phyloP scores from a whole-genome alignment of 2,113 vertebrate species.

The Dromaius novaehollandiae region DNA sequence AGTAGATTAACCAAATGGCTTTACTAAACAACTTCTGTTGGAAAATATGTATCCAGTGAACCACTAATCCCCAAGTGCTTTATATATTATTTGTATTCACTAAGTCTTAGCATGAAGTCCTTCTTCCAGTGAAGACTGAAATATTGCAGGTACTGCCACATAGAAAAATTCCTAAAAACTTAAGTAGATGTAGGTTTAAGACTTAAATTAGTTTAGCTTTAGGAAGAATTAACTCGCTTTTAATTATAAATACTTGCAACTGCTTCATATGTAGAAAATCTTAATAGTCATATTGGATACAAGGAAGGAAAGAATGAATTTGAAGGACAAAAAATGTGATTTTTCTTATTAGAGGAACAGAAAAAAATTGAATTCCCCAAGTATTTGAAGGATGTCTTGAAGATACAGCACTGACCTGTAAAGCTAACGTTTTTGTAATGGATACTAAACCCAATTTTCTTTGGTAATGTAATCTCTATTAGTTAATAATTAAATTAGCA shows the following conservation, averaged over 20 bases:
- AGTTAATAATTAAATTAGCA: background rate
- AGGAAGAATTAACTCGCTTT: background rate
- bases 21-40: background rate
- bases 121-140: background rate
- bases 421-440: background rate
- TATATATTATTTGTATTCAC: background rate
- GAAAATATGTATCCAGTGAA: background rate
- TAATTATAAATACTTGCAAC: background rate
- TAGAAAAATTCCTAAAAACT: background rate
- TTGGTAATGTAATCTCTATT: background rate
- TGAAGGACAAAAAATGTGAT: background rate
- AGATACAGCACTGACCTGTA: background rate
- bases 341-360: background rate
- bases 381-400: background rate
- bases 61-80: background rate
- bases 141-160: background rate
- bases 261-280: background rate
- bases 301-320: background rate
- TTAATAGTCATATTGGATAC: background rate
- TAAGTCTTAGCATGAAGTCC: background rate
- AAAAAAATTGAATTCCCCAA: background rate
- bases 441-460: background rate
- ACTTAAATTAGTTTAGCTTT: background rate
- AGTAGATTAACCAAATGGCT: background rate
- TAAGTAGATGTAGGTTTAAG: background rate